phyloP scores from a whole-genome alignment of 2,888 invertebrate genomes.

The Hyposoter didymator region DNA sequence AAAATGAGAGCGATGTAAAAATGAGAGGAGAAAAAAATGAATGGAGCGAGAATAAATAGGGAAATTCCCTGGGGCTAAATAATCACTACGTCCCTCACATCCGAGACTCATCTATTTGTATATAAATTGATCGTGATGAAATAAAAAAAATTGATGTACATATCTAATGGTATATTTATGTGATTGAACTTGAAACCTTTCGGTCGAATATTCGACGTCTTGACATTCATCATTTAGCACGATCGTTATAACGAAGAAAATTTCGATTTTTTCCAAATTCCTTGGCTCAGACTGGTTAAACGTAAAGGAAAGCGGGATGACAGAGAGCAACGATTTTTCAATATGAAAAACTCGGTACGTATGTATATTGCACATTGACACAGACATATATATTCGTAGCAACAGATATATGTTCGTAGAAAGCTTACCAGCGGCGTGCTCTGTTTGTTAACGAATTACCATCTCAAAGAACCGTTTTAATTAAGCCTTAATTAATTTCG shows the following conservation, averaged over 20 bases:
- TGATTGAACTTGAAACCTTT: conserved; percentile 42
- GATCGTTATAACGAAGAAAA: background rate
- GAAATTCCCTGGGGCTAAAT: conserved; percentile 31
- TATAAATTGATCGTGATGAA: conserved; percentile 82
- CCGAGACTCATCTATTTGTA: conserved; percentile 82
- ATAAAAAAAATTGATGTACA: conserved; percentile 83
- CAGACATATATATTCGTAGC: conserved; percentile 13
- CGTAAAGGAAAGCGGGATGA: conserved; percentile 7
- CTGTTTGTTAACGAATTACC: conserved; percentile 83
- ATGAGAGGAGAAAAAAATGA: background rate
- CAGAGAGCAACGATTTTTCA: conserved; percentile 38
- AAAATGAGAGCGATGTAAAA: conserved; percentile 4
- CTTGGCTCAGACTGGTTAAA: conserved; percentile 10
- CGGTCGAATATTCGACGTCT: background rate
- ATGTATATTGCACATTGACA: conserved; percentile 30
- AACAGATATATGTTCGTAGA: conserved; percentile 22
- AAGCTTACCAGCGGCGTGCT: conserved; percentile 58
- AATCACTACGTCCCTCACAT: conserved; percentile 58
- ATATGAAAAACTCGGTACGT: conserved; percentile 44
- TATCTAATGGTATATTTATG: conserved; percentile 75
- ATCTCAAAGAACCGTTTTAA: conserved; percentile 84
- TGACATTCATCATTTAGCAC: background rate
- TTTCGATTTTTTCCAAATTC: background rate
- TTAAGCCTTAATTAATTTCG: conserved; percentile 84
- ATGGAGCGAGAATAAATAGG: conserved; percentile 32